Evolutionary conservation across 2,113 vertebrate species (phyloP).

Genomic region (Microtus oregoni): DNA sequence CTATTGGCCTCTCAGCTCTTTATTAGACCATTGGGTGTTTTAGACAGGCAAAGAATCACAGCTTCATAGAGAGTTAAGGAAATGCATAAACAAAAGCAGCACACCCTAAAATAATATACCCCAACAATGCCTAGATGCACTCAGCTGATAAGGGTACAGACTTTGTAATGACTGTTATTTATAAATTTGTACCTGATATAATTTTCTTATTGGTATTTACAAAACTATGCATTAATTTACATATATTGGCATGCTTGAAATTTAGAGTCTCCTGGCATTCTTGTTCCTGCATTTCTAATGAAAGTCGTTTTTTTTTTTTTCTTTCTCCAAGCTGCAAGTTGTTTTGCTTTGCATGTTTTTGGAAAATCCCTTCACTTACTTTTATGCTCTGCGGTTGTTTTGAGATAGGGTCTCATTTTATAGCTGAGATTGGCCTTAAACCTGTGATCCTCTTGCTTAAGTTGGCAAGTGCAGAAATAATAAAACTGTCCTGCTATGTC

Average conservation of each 20-base stretch:
- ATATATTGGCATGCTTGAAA: neutral
- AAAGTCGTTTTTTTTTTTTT: neutral
- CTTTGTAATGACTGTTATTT: slow-evolving; percentile 43
- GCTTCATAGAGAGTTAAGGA: too few species aligned
- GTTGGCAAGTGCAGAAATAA: neutral
- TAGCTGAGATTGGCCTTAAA: neutral
- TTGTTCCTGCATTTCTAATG: neutral
- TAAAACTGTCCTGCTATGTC: neutral
- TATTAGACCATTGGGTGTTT: too few species aligned
- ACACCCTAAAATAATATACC: too few species aligned
- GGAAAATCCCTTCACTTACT: neutral
- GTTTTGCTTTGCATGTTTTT: neutral
- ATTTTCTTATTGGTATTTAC: neutral
- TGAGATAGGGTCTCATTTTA: neutral
- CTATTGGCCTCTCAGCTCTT: too few species aligned
- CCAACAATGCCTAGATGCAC: neutral
- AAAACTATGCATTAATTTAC: neutral
- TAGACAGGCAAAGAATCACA: too few species aligned
- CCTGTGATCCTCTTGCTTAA: neutral
- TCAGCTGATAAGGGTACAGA: neutral
- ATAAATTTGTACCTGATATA: neutral
- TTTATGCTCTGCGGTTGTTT: neutral
- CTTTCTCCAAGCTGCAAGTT: neutral
- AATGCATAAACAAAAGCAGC: too few species aligned
- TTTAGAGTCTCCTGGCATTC: neutral